Base-by-base conservation (phyloP, 37 sponge, comb jelly and placozoan genomes). In the Bolinopsis microptera region DNA sequence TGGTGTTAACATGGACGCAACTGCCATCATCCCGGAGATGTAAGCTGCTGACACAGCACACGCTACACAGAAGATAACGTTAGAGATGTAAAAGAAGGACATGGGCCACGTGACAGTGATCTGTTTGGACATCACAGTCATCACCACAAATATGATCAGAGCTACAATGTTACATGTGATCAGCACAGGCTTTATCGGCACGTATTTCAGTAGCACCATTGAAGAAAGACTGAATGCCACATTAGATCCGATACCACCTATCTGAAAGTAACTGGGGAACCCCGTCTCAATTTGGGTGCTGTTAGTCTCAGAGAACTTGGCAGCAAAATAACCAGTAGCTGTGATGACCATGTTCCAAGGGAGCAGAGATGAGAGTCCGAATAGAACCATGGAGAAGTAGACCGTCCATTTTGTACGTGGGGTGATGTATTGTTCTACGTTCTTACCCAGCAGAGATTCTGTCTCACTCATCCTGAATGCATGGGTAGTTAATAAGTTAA, bases 321-420 rank as follows among this genome's bases (percentile, higher is more conserved):
- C 61, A 41, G 61, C 61, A 30, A 86, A 86, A 27, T 86, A 86
- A 48, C 90, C 90, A 0, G 90, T 86, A 0, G 90, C 90, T 86
- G 90, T 86, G 41, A 86, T 86, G n/a, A 86, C 90, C 90, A 86
- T 38, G 90, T 86, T 86, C 90, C 90, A 86, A 24, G 90, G 90
- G n/a, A 86, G 90, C 25, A 86, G 61, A 1, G 90, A 86, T 1
- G 48, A 40, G 30, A 86, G 24, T 16, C 90, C 90, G 39, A 86
- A 86, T 2, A 86, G 48, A 0, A 34, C 35, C 90, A 86, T 86
- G 18, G 26, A 34, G 28, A 23, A 3, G 90, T 39, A 86, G 13
- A 86, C 35, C 0, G 27, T 22, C 28, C 41, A 26, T 23, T 3
- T 0, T 9, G 90, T 86, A 8, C 26, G 75, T 8, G 26, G 75